A percentile compares a stretch with the other conserved stretches of the same genome.
phyloP scores from a whole-genome alignment of 2,797 vertebrate species.

The Gastrophryne carolinensis region DNA sequence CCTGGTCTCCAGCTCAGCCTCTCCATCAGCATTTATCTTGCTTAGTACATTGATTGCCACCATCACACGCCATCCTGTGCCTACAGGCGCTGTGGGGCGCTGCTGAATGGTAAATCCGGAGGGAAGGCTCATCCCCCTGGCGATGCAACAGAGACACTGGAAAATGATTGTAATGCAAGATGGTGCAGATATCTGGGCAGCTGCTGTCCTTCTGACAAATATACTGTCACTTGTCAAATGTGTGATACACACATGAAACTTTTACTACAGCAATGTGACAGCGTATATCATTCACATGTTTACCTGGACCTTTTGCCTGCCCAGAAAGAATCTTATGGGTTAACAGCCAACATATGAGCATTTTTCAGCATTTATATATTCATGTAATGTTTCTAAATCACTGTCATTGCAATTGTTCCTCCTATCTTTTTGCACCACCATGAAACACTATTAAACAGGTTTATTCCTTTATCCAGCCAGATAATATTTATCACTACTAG shows the following conservation, averaged over 20 bases:
- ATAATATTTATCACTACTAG: no score
- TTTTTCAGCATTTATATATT: no score
- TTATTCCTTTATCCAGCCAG: no score
- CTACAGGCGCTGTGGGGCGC: not conserved
- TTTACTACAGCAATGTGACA: no score
- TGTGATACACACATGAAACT: no score
- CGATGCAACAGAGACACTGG: not conserved
- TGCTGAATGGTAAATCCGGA: conserved; percentile 26
- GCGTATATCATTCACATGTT: no score
- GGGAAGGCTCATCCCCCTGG: not conserved
- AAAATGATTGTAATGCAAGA: conserved; percentile 26
- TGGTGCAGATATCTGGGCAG: not conserved
- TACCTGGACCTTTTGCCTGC: no score
- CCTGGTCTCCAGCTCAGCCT: not conserved
- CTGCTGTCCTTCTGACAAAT: conserved; percentile 1
- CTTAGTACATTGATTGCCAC: conserved; percentile 31
- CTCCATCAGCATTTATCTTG: conserved; percentile 15
- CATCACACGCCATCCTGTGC: conserved; percentile 15
- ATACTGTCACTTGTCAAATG: conserved; percentile 3
- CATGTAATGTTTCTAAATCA: no score
- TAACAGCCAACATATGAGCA: no score
- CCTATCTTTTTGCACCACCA: no score
- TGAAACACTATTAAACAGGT: no score
- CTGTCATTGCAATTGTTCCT: not conserved
- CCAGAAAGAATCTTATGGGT: no score